Evolutionary conservation across 2,888 invertebrate genomes (phyloP), one percentile per base, ranked within the genome.

Genomic region (Leucania comma): DNA sequence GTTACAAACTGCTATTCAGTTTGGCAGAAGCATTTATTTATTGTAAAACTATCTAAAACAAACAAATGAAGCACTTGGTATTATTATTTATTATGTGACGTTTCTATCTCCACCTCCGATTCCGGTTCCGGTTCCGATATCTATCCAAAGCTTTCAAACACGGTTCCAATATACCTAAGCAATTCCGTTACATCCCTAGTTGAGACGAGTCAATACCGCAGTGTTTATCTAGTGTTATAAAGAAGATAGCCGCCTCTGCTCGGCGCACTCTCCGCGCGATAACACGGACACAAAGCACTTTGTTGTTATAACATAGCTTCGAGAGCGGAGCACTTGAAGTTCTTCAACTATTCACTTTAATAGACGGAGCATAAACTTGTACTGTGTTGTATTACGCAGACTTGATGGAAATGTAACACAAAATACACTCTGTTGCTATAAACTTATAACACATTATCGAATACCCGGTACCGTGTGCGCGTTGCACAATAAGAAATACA

Each of bases 261-360:
- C 14, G 14, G 12, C 12, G n/a, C 26, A 26, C 14, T 38, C 38
- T 38, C 14, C 38, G 14, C 38, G 14, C 38, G 38, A 50, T 51
- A 48, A 68, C 54, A 75, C 61, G 32, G 8, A 26, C 50, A 54
- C 48, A 42, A 64, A 64, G 51, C 35, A 22, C 20, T 9, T 32
- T 46, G 24, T 65, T 61, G 72, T 12, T 22, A 29, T 53, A 66
- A 59, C 48, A 56, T 64, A 61, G 38, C 48, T 63, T 20, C 12
- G 29, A 63, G 54, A 58, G 48, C 20, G 68, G 38, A 72, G 50
- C 72, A 50, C 48, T 79, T 38, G 5, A 75, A 75, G 62, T 68
- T 74, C 50, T 64, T 59, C 24, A 73, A 78, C 79, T 69, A 76
- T 72, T 59, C 56, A 60, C 51, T 66, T 75, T 60, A 80, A 80